Evolutionary conservation across 1,140 invertebrate genomes (phyloP), one percentile per base, ranked within the genome.

Genomic region (Psix sp.): DNA sequence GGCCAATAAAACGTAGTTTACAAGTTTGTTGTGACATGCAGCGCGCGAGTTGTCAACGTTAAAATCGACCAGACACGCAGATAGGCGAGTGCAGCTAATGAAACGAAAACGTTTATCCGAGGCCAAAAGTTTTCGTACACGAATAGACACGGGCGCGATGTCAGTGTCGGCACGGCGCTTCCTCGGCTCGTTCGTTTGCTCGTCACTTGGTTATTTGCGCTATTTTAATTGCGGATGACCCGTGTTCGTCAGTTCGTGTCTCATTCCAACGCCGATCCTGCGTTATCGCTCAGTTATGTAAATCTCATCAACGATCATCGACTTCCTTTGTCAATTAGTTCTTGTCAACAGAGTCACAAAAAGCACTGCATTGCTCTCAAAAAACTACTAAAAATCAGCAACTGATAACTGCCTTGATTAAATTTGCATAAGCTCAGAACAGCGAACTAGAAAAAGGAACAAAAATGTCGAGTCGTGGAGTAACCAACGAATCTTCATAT

Each of bases 391-490:
- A 2, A 29, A 29, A 29, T 29, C 26, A 29, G n/a, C n/a, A n/a
- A n/a, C n/a, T n/a, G n/a, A n/a, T n/a, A n/a, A n/a, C n/a, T 15
- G 10, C 26, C n/a, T 35, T 36, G 3, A 9, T n/a, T n/a, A 15
- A 57, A 26, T 10, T 24, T 20, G 5, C 26, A n/a, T n/a, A n/a
- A n/a, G n/a, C n/a, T n/a, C n/a, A n/a, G n/a, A n/a, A n/a, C n/a
- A n/a, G n/a, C n/a, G n/a, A n/a, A n/a, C n/a, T n/a, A n/a, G 9
- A 42, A 35, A 38, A 49, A 49, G 17, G 35, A 13, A 33, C 21
- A 40, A 59, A 73, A 49, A 87, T 87, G 85, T 87, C 85, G 17
- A 86, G 81, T 56, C 78, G 85, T 68, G 85, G 85, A n/a, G 78
- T 87, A 0, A 78, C 68, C n/a, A 77, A 74, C 31, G 67, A 82